phyloP scores from a whole-genome alignment of 2,888 invertebrate species.

The Tenthredo notha region DNA sequence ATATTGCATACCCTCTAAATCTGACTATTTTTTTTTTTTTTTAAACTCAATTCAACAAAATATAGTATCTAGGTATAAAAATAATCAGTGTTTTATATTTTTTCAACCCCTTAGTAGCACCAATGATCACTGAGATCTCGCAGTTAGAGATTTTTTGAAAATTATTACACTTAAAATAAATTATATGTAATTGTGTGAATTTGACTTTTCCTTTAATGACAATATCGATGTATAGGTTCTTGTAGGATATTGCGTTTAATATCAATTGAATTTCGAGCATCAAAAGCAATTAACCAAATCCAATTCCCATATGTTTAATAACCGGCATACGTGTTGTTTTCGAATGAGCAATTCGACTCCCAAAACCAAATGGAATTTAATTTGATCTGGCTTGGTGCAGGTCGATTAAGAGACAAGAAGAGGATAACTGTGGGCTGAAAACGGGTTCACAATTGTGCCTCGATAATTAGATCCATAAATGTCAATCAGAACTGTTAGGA shows the following conservation, averaged over 20 bases:
- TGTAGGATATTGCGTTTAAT: background rate
- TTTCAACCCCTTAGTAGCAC: too few relatives aligned
- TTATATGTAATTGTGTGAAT: background rate
- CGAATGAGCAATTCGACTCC: slow-evolving; percentile 21
- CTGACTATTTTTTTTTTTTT: too few relatives aligned
- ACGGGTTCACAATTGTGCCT: background rate
- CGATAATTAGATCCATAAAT: slow-evolving; percentile 36
- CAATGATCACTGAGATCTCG: too few relatives aligned
- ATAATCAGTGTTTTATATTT: too few relatives aligned
- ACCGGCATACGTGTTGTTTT: background rate
- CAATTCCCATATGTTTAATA: background rate
- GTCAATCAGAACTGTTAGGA: slow-evolving; percentile 2
- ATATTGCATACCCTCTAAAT: too few relatives aligned
- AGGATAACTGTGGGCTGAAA: background rate
- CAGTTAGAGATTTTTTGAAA: too few relatives aligned
- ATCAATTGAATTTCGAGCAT: background rate
- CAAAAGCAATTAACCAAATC: background rate
- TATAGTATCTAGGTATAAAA: too few relatives aligned
- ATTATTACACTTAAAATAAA: background rate
- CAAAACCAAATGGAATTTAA: slow-evolving; percentile 20
- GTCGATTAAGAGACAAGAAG: background rate
- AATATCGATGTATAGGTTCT: background rate
- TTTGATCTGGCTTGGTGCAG: background rate
- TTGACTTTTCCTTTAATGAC: background rate
- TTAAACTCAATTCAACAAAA: too few relatives aligned